Conservation (phyloP, 2,888 invertebrate species). For the Tigriopus californicus region DNA sequence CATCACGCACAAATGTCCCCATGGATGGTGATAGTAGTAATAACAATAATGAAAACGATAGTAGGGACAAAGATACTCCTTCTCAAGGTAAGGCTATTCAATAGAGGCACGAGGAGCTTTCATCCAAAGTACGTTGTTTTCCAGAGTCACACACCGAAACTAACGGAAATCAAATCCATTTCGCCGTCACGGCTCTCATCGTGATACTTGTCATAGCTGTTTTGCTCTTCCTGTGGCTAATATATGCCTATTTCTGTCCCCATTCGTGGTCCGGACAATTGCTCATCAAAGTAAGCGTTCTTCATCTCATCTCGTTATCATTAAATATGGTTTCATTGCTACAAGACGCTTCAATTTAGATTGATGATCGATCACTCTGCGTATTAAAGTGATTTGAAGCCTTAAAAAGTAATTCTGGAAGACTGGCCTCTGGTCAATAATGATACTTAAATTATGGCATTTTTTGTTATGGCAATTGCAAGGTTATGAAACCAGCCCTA, state of each 20-base stretch:
- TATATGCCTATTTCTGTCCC: slow-evolving; percentile 90
- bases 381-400: too few relatives aligned
- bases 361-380: too few relatives aligned
- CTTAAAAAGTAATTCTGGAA: too few relatives aligned
- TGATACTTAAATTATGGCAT: too few relatives aligned
- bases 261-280: slow-evolving; percentile 88
- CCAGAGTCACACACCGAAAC: not conserved
- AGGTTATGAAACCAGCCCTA: not conserved
- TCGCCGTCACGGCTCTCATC: slow-evolving; percentile 25
- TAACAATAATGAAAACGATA: not conserved
- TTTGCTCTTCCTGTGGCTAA: slow-evolving; percentile 54
- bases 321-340: too few relatives aligned
- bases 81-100: not conserved
- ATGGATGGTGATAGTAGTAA: not conserved
- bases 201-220: slow-evolving; percentile 46
- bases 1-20: not conserved
- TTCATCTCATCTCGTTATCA: too few relatives aligned
- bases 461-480: too few relatives aligned
- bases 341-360: too few relatives aligned
- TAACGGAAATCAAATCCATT: slow-evolving; percentile 9
- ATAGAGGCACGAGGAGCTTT: not conserved
- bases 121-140: not conserved
- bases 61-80: not conserved
- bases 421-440: too few relatives aligned
- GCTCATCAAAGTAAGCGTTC: slow-evolving; percentile 66